Conservation (phyloP, 1,140 invertebrate genomes). For the Sitobion miscanthi region DNA sequence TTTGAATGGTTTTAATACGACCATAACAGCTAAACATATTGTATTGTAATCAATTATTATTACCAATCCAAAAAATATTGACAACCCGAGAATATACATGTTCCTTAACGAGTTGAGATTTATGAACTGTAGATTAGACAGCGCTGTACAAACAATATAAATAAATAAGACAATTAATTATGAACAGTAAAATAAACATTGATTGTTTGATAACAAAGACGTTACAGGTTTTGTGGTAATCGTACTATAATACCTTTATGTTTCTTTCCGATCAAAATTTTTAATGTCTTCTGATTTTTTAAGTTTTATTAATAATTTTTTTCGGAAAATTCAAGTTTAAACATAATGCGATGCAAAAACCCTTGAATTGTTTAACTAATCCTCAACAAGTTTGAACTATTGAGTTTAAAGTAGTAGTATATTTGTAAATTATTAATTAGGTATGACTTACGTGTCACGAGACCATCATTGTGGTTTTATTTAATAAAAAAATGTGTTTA, state of each 20-base stretch:
- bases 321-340: not conserved
- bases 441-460: no score
- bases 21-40: not conserved
- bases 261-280: not conserved
- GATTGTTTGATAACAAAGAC: not conserved
- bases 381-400: no score
- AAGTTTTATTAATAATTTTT: not conserved
- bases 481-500: no score
- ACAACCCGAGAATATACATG: constrained; percentile 48
- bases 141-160: constrained; percentile 13
- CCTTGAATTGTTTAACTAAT: no score
- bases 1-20: not conserved
- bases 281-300: not conserved
- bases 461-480: no score
- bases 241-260: not conserved
- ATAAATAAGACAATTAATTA: not conserved
- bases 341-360: not conserved
- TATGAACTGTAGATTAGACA: constrained; percentile 51
- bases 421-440: no score
- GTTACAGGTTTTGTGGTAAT: not conserved
- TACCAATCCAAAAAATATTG: constrained; percentile 51
- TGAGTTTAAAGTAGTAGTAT: no score
- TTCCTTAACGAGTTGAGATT: constrained; percentile 50
- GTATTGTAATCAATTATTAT: not conserved
- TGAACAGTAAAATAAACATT: not conserved